phyloP scores from a whole-genome alignment of 2,888 invertebrate species.

The Acanthosepion pharaonis region DNA sequence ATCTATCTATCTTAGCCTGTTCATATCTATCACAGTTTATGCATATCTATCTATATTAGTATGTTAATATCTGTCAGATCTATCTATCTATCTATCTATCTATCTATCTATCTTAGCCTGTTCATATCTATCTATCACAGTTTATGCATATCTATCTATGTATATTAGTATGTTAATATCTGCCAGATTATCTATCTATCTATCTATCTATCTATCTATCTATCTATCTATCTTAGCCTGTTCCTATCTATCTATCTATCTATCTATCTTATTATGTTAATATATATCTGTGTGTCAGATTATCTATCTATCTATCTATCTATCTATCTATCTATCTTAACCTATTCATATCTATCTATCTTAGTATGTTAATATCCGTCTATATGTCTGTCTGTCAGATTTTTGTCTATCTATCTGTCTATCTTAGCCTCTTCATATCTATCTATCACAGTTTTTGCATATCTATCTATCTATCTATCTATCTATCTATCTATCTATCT shows the following conservation, averaged over 20 bases:
- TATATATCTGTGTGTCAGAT: too few species aligned
- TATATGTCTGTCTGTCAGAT: too few species aligned
- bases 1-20: neutral
- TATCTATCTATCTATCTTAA: neutral
- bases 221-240: neutral
- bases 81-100: neutral
- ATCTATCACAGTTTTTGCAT: neutral
- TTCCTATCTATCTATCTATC: too few species aligned
- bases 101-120: neutral
- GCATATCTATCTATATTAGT: neutral
- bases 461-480: neutral
- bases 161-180: neutral
- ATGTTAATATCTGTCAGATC: neutral
- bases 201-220: neutral
- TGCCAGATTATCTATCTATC: neutral
- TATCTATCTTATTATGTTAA: neutral
- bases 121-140: neutral
- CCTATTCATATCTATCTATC: neutral
- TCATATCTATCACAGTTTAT: neutral
- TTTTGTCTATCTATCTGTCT: neutral
- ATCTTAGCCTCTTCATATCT: too few species aligned
- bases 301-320: neutral
- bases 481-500: neutral
- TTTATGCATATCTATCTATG: neutral
- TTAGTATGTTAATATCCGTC: too few species aligned